Conservation (phyloP, 2,888 invertebrate species). For the Pherbina coryleti region DNA sequence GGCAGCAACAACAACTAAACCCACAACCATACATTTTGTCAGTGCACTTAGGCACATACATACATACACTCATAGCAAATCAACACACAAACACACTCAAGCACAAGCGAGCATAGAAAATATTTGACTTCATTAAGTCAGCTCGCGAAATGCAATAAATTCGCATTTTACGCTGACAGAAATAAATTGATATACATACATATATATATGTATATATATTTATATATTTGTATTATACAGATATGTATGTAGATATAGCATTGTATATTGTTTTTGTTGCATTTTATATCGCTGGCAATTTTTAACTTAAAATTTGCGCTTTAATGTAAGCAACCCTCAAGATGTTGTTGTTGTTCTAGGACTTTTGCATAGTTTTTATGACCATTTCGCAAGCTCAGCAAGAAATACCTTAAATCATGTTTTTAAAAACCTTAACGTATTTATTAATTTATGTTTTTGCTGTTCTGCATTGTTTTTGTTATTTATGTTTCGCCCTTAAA, state of each 20-base stretch:
- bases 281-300: neutral
- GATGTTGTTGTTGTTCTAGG: too few species aligned
- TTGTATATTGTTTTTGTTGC: neutral
- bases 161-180: slow-evolving; percentile 45
- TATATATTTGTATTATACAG: too few species aligned
- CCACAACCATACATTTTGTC: neutral
- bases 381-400: too few species aligned
- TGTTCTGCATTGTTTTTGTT: slow-evolving; percentile 10
- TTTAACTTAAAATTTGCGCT: slow-evolving; percentile 18
- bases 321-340: too few species aligned
- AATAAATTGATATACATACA: slow-evolving; percentile 42
- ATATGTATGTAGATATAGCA: neutral
- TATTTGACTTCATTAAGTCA: slow-evolving; percentile 48
- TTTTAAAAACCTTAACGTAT: too few species aligned
- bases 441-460: slow-evolving; percentile 17
- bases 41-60: slow-evolving; percentile 11
- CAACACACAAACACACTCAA: neutral
- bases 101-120: slow-evolving; percentile 14
- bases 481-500: too few species aligned
- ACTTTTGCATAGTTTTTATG: too few species aligned
- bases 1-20: neutral
- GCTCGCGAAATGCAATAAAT: slow-evolving; percentile 43
- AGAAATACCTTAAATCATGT: too few species aligned
- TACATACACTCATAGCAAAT: neutral
- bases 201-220: neutral